Percentiles rank a stretch among this genome's conserved stretches.
These are phyloP conservation scores for Griposia aprilina DNA, from an alignment of 2,888 invertebrate species.

Conservation along the genomic window DNA sequence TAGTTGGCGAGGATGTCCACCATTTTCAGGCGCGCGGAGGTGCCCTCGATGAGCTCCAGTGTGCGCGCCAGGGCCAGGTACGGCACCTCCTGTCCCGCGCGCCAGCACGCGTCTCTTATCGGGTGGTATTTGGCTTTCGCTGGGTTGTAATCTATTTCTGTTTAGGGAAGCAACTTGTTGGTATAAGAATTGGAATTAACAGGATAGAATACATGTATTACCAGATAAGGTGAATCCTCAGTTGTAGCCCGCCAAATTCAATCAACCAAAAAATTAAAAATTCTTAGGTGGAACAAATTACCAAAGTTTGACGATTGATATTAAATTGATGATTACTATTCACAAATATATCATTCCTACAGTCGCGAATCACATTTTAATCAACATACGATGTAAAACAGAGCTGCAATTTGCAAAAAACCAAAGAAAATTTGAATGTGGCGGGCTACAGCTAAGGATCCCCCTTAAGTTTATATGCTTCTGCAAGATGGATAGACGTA, in stretches of 20 bases:
- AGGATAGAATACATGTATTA: not conserved
- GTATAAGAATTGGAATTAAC: not conserved
- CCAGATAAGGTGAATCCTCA: not conserved
- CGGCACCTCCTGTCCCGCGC: constrained; percentile 94
- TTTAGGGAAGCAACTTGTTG: not conserved
- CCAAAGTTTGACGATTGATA: too few relatives aligned
- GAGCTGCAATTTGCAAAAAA: too few relatives aligned
- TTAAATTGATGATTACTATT: too few relatives aligned
- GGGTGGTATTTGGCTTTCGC: constrained; percentile 94
- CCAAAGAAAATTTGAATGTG: too few relatives aligned
- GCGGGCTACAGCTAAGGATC: too few relatives aligned
- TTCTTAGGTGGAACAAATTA: too few relatives aligned
- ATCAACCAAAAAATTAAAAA: too few relatives aligned
- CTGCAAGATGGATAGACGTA: not conserved
- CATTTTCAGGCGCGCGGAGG: constrained; percentile 96
- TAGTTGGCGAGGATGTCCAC: constrained; percentile 98
- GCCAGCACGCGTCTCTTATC: constrained; percentile 96
- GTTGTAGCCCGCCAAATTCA: too few relatives aligned
- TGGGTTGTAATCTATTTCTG: constrained; percentile 92
- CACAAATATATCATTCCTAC: too few relatives aligned
- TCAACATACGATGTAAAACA: too few relatives aligned
- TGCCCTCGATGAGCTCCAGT: constrained; percentile 96
- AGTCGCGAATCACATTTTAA: too few relatives aligned
- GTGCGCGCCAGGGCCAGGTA: constrained; percentile 98
- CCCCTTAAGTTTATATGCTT: not conserved